A percentile compares a stretch with the other conserved stretches of the same genome.
phyloP scores from a whole-genome alignment of 2,113 vertebrate species.

The Mionectes macconnelli region DNA sequence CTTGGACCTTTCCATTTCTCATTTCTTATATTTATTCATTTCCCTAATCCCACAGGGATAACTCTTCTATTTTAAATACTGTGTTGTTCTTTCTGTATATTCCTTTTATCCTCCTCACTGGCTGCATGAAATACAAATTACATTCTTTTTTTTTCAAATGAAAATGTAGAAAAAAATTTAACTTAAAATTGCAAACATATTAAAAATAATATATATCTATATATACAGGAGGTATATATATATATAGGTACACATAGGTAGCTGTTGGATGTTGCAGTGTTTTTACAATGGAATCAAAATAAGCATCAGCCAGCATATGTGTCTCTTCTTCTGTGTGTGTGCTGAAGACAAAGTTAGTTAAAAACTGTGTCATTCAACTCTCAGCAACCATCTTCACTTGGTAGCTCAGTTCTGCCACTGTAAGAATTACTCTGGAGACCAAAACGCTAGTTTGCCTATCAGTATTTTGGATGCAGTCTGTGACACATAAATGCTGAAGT shows the following conservation, averaged over 20 bases:
- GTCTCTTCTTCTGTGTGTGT: neutral
- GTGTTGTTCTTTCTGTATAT: neutral
- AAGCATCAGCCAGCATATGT: neutral
- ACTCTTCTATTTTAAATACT: neutral
- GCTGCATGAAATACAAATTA: neutral
- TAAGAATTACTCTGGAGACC: neutral
- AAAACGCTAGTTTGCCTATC: neutral
- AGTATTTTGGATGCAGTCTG: neutral
- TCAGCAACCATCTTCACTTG: neutral
- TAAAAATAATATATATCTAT: neutral
- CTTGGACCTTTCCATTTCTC: neutral
- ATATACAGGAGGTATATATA: neutral
- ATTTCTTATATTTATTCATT: neutral
- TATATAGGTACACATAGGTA: neutral
- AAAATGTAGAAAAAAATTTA: neutral
- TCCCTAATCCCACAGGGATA: neutral
- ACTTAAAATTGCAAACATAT: neutral
- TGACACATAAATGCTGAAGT: accelerated
- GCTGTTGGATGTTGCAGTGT: neutral
- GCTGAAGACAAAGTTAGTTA: neutral
- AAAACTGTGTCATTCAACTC: neutral
- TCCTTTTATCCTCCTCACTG: neutral
- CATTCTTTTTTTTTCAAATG: neutral
- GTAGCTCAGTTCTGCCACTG: neutral
- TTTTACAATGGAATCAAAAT: neutral